phyloP scores from a whole-genome alignment of 2,113 vertebrate species.

The Hippocampus abdominalis region DNA sequence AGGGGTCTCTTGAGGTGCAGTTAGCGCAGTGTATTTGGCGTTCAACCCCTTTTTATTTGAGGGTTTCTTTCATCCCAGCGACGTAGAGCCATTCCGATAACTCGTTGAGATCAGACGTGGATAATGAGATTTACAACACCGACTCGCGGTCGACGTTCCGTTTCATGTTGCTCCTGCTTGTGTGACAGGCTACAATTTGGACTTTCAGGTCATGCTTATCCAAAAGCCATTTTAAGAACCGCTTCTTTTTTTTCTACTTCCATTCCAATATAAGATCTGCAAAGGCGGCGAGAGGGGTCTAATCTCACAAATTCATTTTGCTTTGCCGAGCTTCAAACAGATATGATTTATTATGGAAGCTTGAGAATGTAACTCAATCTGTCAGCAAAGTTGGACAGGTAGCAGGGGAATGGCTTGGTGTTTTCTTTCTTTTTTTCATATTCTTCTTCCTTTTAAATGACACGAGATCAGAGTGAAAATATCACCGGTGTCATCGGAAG shows the following conservation, averaged over 20 bases:
- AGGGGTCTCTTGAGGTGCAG: background rate
- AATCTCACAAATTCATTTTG: background rate
- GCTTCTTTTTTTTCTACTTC: background rate
- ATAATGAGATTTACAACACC: background rate
- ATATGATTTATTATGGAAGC: too few species aligned
- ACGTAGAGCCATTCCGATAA: background rate
- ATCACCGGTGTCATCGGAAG: background rate
- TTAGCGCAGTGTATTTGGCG: background rate
- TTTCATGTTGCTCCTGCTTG: background rate
- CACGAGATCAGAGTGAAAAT: background rate
- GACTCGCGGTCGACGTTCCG: conserved; percentile 4
- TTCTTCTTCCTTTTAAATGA: background rate
- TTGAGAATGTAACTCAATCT: background rate
- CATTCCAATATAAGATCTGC: background rate
- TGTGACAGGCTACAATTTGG: background rate
- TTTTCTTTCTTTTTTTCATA: background rate
- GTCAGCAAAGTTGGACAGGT: background rate
- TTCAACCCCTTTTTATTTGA: background rate
- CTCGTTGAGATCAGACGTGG: background rate
- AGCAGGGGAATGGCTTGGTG: background rate
- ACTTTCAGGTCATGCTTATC: background rate
- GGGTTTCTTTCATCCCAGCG: background rate
- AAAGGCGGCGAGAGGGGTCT: background rate
- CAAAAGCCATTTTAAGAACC: background rate
- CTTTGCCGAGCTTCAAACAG: background rate